Evolutionary conservation across 2,797 vertebrate genomes (phyloP).

Genomic region (Karalla daura): DNA sequence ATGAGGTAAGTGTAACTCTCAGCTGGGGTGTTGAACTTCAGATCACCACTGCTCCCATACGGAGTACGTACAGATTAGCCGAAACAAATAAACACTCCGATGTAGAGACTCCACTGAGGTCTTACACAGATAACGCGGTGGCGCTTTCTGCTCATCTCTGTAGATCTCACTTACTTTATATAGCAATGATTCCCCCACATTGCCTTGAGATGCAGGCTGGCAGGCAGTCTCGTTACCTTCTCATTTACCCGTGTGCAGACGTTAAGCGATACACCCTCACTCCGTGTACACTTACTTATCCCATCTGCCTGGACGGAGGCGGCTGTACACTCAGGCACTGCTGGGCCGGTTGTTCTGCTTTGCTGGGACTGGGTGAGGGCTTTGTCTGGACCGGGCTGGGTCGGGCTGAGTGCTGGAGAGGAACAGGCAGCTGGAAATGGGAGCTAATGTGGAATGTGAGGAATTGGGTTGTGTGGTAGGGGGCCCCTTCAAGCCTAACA

Average conservation of each 20-base stretch:
- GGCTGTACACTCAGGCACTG: constrained; percentile 9
- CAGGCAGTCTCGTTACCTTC: background rate
- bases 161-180: background rate
- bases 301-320: constrained; percentile 19
- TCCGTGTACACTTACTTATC: background rate
- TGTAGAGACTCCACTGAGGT: no score
- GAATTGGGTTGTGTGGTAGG: constrained; percentile 87
- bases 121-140: no score
- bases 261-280: constrained; percentile 8
- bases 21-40: no score
- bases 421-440: constrained; percentile 85
- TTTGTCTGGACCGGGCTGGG: constrained; percentile 61
- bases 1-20: no score
- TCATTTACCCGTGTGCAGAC: background rate
- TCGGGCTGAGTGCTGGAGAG: constrained; percentile 70
- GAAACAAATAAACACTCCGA: no score
- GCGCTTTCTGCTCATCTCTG: no score
- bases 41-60: no score
- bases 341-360: constrained; percentile 13
- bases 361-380: constrained; percentile 40
- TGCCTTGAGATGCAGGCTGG: background rate
- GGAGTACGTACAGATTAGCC: no score
- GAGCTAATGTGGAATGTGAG: constrained; percentile 88
- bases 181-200: background rate
- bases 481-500: constrained; percentile 89